Percentiles rank a stretch among this genome's conserved stretches.
These are phyloP conservation scores for Aethina tumida DNA, from an alignment of 1,140 invertebrate species.

Conservation along the genomic window DNA sequence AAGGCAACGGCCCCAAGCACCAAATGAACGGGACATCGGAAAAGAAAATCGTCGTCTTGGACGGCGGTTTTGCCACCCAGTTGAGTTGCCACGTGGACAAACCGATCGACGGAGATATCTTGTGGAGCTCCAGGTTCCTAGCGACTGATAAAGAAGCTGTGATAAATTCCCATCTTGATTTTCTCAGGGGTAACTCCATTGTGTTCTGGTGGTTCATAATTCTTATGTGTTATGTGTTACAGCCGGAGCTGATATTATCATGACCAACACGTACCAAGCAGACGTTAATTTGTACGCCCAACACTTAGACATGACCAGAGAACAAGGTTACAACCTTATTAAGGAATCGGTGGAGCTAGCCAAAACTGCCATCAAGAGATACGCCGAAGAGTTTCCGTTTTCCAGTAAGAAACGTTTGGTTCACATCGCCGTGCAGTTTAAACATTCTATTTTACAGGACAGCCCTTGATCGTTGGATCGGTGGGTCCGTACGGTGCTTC, in stretches of 20 bases:
- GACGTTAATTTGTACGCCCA: conserved; percentile 66
- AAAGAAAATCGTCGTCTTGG: conserved; percentile 47
- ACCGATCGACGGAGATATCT: conserved; percentile 60
- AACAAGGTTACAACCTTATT: conserved; percentile 58
- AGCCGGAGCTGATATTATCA: conserved; percentile 76
- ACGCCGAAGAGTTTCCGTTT: conserved; percentile 42
- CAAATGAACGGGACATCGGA: conserved; percentile 1
- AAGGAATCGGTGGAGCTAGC: conserved; percentile 58
- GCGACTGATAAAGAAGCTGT: conserved; percentile 60
- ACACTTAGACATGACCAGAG: conserved; percentile 50
- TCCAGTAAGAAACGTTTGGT: conserved; percentile 16
- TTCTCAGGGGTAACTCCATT: conserved; percentile 43
- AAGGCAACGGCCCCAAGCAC: conserved; percentile 2
- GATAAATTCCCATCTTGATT: conserved; percentile 66
- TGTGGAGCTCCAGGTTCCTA: conserved; percentile 75
- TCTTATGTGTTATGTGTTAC: conserved; percentile 22
- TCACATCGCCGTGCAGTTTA: neutral
- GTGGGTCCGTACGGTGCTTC: conserved; percentile 85
- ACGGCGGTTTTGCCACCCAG: conserved; percentile 72
- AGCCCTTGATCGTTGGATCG: conserved; percentile 64
- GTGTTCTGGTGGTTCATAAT: neutral
- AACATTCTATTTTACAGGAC: conserved; percentile 13
- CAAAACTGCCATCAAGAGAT: conserved; percentile 46
- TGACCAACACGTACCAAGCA: conserved; percentile 84
- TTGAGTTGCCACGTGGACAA: conserved; percentile 57